Percentiles rank a stretch among this genome's conserved stretches.
These are phyloP conservation scores for Formicarius rufipectus DNA, from an alignment of 2,113 vertebrate genomes.

Conservation along the genomic window DNA sequence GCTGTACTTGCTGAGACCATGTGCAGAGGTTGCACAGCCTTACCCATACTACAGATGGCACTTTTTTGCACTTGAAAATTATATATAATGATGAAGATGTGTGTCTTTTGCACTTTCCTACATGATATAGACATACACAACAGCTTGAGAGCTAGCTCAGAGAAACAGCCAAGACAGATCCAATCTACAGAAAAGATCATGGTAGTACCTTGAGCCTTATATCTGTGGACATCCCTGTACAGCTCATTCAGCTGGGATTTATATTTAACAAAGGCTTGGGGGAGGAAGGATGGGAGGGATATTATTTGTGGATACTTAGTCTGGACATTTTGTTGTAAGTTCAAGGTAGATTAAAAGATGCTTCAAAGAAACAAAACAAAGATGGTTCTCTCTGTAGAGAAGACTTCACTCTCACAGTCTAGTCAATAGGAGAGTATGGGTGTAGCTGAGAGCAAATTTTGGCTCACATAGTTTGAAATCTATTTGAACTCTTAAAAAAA, in stretches of 20 bases:
- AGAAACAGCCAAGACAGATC: background rate
- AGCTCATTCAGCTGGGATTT: background rate
- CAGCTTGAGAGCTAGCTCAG: background rate
- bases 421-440: background rate
- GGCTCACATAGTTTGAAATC: constrained; percentile 20
- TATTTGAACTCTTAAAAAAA: constrained; percentile 54
- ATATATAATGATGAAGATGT: background rate
- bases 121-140: background rate
- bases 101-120: background rate
- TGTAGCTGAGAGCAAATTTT: constrained; percentile 30
- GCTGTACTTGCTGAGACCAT: background rate
- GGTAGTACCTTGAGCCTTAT: background rate
- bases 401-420: background rate
- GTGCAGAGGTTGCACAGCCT: background rate
- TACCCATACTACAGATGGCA: background rate
- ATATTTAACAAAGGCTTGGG: background rate
- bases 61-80: background rate
- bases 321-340: background rate
- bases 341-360: background rate
- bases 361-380: background rate
- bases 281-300: rapidly evolving
- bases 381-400: background rate
- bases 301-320: background rate
- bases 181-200: background rate
- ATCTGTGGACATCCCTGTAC: background rate